Percentiles rank a stretch among this genome's conserved stretches.
Evolutionary conservation across 2,888 invertebrate species (phyloP).

Genomic region (Morpho achilles): DNA sequence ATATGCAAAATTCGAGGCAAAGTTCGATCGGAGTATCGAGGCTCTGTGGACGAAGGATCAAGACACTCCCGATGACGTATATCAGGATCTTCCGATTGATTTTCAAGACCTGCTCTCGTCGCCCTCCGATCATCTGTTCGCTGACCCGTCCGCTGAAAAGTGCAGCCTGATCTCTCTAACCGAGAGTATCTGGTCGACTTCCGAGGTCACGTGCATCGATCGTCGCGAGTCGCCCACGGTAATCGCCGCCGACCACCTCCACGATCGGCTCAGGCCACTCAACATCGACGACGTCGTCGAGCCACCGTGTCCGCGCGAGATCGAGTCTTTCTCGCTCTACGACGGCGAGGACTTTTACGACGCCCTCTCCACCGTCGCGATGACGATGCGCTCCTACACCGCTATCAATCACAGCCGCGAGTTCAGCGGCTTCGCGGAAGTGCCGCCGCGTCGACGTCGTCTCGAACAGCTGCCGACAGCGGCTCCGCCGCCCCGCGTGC

Average conservation of each 20-base stretch:
- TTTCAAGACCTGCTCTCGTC: constrained; percentile 80
- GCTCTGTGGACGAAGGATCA: constrained; percentile 82
- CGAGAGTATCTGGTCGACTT: constrained; percentile 54
- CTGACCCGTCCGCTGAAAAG: constrained; percentile 60
- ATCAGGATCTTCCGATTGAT: constrained; percentile 81
- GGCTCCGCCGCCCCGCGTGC: constrained; percentile 44
- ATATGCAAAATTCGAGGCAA: constrained; percentile 81
- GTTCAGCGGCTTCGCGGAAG: constrained; percentile 81
- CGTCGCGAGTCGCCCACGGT: constrained; percentile 38
- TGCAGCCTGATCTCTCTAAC: constrained; percentile 52
- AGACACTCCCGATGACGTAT: constrained; percentile 74
- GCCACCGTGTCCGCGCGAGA: constrained; percentile 36
- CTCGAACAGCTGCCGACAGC: constrained; percentile 64
- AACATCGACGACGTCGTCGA: constrained; percentile 40
- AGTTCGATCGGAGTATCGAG: constrained; percentile 84
- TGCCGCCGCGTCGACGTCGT: constrained; percentile 64
- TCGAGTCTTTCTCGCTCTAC: constrained; percentile 54
- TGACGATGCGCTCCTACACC: constrained; percentile 72
- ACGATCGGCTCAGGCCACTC: constrained; percentile 50
- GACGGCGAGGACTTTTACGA: constrained; percentile 62
- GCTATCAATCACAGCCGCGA: constrained; percentile 81
- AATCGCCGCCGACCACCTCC: constrained; percentile 47
- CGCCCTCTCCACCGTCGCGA: constrained; percentile 56
- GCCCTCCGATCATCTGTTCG: constrained; percentile 72
- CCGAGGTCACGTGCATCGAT: constrained; percentile 38